These are phyloP conservation scores for Astropecten irregularis DNA, from an alignment of 53 echinoderm and acorn worm genomes.

Conservation along the genomic window DNA sequence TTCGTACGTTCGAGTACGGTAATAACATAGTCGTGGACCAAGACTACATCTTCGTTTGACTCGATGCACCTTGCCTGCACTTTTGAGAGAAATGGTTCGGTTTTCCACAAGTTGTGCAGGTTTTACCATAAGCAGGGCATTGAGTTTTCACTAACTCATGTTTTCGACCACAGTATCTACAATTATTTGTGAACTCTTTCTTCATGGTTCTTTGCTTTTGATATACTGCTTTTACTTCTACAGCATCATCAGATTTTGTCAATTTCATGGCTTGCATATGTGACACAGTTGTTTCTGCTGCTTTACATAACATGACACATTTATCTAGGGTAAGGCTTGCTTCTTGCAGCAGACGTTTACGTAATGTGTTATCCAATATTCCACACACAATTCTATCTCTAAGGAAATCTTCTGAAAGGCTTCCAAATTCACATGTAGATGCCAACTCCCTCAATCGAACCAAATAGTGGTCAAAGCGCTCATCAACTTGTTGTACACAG, in stretches of 20 bases:
- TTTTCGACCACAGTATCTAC: constrained; percentile 3
- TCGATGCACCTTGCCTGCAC: constrained; percentile 1
- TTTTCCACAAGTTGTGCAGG: neutral
- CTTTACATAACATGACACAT: constrained; percentile 34
- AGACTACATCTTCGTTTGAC: no score
- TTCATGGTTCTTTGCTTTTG: neutral
- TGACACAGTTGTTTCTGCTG: constrained; percentile 1
- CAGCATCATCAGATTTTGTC: neutral
- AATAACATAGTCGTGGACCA: no score
- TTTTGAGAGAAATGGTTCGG: neutral
- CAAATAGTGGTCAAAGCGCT: constrained; percentile 41
- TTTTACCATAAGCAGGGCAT: neutral
- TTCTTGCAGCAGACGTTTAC: constrained; percentile 8
- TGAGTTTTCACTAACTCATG: neutral
- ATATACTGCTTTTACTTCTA: neutral
- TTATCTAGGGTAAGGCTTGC: neutral
- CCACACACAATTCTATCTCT: constrained; percentile 47
- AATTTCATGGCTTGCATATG: constrained; percentile 40
- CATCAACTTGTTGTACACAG: constrained; percentile 15
- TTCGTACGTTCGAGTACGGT: no score
- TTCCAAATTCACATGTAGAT: no score
- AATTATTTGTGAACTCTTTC: neutral
- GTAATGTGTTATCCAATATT: constrained; percentile 1
- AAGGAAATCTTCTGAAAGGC: neutral
- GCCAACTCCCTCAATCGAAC: constrained; percentile 25